A percentile compares a stretch with the other conserved stretches of the same genome.
These are phyloP conservation scores for Leptura quadrifasciata DNA, from an alignment of 2,888 invertebrate species.

Conservation along the genomic window DNA sequence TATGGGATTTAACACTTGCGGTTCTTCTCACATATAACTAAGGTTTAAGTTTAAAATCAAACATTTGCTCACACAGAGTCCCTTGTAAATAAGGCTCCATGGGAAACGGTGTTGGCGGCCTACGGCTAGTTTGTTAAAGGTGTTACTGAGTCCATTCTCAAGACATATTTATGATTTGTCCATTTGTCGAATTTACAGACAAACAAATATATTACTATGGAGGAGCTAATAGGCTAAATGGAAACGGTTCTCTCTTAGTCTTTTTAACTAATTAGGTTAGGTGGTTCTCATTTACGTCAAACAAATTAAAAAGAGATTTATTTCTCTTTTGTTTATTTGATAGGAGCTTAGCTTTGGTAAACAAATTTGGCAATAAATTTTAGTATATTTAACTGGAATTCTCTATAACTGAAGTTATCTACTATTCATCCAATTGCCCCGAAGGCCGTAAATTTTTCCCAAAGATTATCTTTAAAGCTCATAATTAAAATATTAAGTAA, in stretches of 20 bases:
- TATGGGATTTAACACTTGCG: conserved; percentile 27
- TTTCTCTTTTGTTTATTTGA: background rate
- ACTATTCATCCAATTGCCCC: background rate
- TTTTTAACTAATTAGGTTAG: conserved; percentile 25
- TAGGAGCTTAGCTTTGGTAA: background rate
- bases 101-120: conserved; percentile 56
- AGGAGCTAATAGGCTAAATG: conserved; percentile 42
- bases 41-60: conserved; percentile 50
- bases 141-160: conserved; percentile 42
- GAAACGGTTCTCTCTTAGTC: conserved; percentile 37
- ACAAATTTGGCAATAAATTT: background rate
- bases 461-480: background rate
- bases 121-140: conserved; percentile 55
- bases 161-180: conserved; percentile 45
- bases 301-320: conserved; percentile 17
- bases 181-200: conserved; percentile 53
- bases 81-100: conserved; percentile 53
- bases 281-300: conserved; percentile 14
- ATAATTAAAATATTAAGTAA: conserved; percentile 20
- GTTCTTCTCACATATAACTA: conserved; percentile 50
- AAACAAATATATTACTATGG: conserved; percentile 45
- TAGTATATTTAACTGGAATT: background rate
- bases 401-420: background rate
- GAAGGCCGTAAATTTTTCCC: conserved; percentile 19
- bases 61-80: conserved; percentile 53